Evolutionary conservation across 1,140 invertebrate species (phyloP).

Genomic region (Lysiphlebus fabarum): DNA sequence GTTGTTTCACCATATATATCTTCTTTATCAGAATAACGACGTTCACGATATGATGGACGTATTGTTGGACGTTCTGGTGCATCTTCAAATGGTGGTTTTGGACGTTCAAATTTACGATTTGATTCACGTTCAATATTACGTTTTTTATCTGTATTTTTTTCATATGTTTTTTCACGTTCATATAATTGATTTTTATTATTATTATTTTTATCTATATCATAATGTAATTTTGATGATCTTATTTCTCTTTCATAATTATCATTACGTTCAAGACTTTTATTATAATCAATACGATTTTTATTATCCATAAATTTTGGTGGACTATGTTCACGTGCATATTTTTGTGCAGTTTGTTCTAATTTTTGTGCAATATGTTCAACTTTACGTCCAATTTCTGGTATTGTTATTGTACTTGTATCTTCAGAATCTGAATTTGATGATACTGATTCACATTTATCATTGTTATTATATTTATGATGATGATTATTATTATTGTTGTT

Average conservation of each 20-base stretch:
- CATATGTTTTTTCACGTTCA: conserved; percentile 37
- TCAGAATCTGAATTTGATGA: conserved; percentile 44
- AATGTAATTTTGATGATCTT: conserved; percentile 15
- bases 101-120: conserved; percentile 45
- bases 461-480: conserved; percentile 28
- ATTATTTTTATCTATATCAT: conserved; percentile 21
- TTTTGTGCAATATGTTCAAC: conserved; percentile 54
- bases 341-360: conserved; percentile 53
- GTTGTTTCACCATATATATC: conserved; percentile 48
- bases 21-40: conserved; percentile 48
- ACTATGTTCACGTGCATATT: conserved; percentile 51
- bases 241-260: conserved; percentile 31
- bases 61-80: conserved; percentile 48
- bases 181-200: conserved; percentile 11
- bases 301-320: conserved; percentile 47
- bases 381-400: conserved; percentile 49
- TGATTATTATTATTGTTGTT: conserved; percentile 10
- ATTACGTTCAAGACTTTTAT: conserved; percentile 38
- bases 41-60: conserved; percentile 31
- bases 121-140: conserved; percentile 35
- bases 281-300: conserved; percentile 37
- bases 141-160: conserved; percentile 42
- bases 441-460: conserved; percentile 43
- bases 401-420: conserved; percentile 50
- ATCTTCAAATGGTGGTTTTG: conserved; percentile 48